Evolutionary conservation across 2,113 vertebrate species (phyloP), one percentile per base, ranked within the genome.

Genomic region (Mirounga angustirostris): DNA sequence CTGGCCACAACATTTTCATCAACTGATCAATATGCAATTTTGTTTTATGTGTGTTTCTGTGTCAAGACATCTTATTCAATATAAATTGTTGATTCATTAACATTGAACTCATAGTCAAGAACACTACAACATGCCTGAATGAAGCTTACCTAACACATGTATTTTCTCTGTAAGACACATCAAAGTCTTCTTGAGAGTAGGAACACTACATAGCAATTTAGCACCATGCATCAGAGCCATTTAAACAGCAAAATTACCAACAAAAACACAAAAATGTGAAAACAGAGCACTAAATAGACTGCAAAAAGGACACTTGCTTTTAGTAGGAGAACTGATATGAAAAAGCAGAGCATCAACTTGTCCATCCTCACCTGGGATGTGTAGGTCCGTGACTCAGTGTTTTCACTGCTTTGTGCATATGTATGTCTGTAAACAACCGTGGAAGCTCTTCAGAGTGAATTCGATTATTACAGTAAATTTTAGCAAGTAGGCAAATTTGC

Each of bases 351-450:
- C 2, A 1, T 7, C 2, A 2, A 14, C 9, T 26, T 40, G 13
- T 15, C 28, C 0, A 2, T 5, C 24, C 14, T 92, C 65, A 4
- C 11, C 10, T 43, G 50, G 18, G 74, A 40, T 0, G 2, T 16
- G 73, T 30, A 10, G n/a, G 15, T 8, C 19, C 10, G 11, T 1
- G 5, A 69, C 50, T 82, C 54, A 1, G 4, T 0, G 2, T 65
- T 69, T n/a, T 61, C 30, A 46, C 50, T n/a, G n/a, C 43, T 83
- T 50, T 30, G 12, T 56, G 36, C 52, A 1, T 16, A 3, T 0
- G 4, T 6, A 0, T 8, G 21, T 36, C 71, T 82, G 5, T 2
- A 9, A 36, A 65, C 3, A 6, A 52, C 15, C 0, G 1, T 1
- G 16, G 73, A 50, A 52, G 14, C 12, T 24, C 58, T 1, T 14